Conservation (phyloP, 30 jellyfish, hydroid and myxozoan genomes). For the Chrysaora quinquecirrha region DNA sequence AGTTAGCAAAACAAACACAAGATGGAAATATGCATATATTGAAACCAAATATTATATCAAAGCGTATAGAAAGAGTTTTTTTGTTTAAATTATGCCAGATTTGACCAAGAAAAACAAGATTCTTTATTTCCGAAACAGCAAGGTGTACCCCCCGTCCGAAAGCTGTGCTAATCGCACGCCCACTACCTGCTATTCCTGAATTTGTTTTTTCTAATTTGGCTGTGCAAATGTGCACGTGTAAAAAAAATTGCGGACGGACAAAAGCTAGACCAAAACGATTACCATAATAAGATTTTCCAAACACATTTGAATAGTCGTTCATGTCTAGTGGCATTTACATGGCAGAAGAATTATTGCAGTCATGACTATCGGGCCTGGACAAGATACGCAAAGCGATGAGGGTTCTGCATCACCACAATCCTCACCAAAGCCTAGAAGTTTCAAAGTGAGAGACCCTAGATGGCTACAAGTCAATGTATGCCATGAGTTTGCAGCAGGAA, state of each 20-base stretch:
- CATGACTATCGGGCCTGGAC: conserved; percentile 69
- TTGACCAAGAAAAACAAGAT: no score
- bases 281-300: not conserved
- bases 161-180: not conserved
- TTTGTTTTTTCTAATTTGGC: conserved; percentile 39
- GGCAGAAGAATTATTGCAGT: not conserved
- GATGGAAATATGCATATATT: no score
- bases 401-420: conserved; percentile 58
- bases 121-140: no score
- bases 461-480: conserved; percentile 75
- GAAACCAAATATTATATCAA: no score
- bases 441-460: conserved; percentile 59
- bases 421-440: conserved; percentile 62
- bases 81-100: no score
- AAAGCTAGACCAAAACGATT: no score
- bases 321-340: not conserved
- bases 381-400: conserved; percentile 38
- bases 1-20: no score
- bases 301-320: not conserved
- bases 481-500: conserved; percentile 40
- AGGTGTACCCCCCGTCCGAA: conserved; percentile 61
- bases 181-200: conserved; percentile 39
- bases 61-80: no score
- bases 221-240: conserved; percentile 30
- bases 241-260: no score